Percentiles rank a stretch among this genome's conserved stretches.
Conservation (phyloP, 2,797 vertebrate genomes). For the Alfaro cultratus region DNA sequence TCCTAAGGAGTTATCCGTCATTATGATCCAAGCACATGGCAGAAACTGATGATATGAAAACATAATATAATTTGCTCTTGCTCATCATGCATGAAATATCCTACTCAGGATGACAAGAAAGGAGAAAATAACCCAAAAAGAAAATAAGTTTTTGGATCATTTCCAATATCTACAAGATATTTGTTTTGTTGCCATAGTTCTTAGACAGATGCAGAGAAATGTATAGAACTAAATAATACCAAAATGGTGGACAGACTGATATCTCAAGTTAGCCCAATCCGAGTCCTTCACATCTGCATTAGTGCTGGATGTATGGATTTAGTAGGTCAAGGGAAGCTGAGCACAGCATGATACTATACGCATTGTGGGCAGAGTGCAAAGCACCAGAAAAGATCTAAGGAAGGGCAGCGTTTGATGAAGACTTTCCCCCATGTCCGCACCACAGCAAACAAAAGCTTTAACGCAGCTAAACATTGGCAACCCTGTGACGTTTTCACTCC, state of each 20-base stretch:
- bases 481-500: conserved; percentile 38
- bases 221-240: conserved; percentile 25
- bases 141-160: conserved; percentile 35
- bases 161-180: conserved; percentile 32
- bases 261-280: conserved; percentile 36
- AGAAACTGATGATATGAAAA: conserved; percentile 72
- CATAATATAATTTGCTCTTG: conserved; percentile 69
- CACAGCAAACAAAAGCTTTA: conserved; percentile 41
- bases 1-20: conserved; percentile 71
- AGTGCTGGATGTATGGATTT: conserved; percentile 71
- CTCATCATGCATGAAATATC: conserved; percentile 70
- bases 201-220: conserved; percentile 40
- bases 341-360: conserved; percentile 66
- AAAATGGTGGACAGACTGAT: conserved; percentile 26
- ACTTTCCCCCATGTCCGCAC: conserved; percentile 56
- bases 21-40: conserved; percentile 66
- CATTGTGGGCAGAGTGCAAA: conserved; percentile 65
- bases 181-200: conserved; percentile 33
- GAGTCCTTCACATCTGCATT: conserved; percentile 69
- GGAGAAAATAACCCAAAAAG: conserved; percentile 39
- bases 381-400: conserved; percentile 61
- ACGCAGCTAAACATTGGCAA: conserved; percentile 40
- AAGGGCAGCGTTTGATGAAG: conserved; percentile 69
- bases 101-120: conserved; percentile 45
- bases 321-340: conserved; percentile 72